Percentiles rank a stretch among this genome's conserved stretches.
These are phyloP conservation scores for Mionectes macconnelli DNA, from an alignment of 2,113 vertebrate genomes.

Conservation along the genomic window DNA sequence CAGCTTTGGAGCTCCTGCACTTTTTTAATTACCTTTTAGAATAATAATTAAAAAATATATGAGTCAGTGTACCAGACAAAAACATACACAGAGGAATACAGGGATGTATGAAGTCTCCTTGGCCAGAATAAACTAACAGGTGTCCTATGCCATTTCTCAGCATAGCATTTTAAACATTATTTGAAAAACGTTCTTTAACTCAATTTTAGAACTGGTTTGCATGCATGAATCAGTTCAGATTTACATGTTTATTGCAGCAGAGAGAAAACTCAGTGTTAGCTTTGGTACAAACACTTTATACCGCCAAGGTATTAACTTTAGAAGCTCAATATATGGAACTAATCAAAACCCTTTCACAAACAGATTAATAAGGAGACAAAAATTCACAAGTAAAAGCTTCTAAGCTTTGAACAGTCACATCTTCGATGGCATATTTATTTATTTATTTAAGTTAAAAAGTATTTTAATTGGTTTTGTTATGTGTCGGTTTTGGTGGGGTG, in stretches of 20 bases:
- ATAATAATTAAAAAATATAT: neutral
- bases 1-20: neutral
- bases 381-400: neutral
- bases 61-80: neutral
- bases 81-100: neutral
- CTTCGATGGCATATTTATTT: neutral
- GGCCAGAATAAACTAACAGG: neutral
- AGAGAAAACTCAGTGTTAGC: neutral
- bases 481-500: neutral
- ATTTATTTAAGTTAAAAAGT: slow-evolving; percentile 42
- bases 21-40: neutral
- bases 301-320: slow-evolving; percentile 12
- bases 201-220: slow-evolving; percentile 23
- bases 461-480: slow-evolving; percentile 34
- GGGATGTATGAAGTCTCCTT: neutral
- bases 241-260: slow-evolving; percentile 32
- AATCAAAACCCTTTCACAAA: slow-evolving; percentile 47
- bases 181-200: neutral
- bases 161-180: neutral
- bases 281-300: neutral
- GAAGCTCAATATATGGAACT: slow-evolving; percentile 30
- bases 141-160: neutral
- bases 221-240: neutral
- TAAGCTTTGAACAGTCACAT: slow-evolving; percentile 16
- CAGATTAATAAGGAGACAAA: slow-evolving; percentile 48